Evolutionary conservation across 1,140 invertebrate species (phyloP).

Genomic region (Megalonaias nervosa): DNA sequence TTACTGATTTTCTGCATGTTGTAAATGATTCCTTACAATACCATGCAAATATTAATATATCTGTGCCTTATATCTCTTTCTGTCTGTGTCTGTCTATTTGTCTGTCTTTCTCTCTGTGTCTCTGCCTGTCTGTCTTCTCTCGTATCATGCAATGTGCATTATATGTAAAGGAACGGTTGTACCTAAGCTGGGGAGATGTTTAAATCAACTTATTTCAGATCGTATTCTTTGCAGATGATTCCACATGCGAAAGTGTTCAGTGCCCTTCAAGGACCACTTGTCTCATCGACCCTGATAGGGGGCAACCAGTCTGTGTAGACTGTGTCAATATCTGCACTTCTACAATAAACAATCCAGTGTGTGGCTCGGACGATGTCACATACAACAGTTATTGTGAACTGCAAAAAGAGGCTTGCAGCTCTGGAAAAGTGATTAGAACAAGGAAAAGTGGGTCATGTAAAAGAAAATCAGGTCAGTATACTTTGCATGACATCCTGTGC

Average conservation of each 20-base stretch:
- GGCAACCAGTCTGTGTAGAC: conserved; percentile 74
- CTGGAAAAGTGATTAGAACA: conserved; percentile 43
- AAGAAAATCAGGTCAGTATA: conserved; percentile 8
- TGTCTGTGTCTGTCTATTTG: no score
- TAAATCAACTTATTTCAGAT: no score
- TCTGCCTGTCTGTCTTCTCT: no score
- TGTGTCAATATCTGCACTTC: conserved; percentile 33
- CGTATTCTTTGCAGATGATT: conserved; percentile 76
- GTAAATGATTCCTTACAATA: no score
- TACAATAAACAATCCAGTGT: conserved; percentile 39
- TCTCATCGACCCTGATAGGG: conserved; percentile 80
- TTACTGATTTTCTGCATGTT: no score
- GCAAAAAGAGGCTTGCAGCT: conserved; percentile 42
- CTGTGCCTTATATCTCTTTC: no score
- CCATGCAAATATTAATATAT: no score
- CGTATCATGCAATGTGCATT: no score
- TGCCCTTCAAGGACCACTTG: conserved; percentile 85
- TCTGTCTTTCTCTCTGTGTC: no score
- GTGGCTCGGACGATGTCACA: conserved; percentile 57
- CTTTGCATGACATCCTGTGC: no score
- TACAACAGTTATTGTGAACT: conserved; percentile 59
- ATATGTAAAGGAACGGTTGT: no score
- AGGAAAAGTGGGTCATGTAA: conserved; percentile 48
- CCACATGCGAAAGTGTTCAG: conserved; percentile 82
- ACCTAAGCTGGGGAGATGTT: no score